Base-by-base conservation (phyloP, 2,888 invertebrate genomes). In the Cosmia trapezina region DNA sequence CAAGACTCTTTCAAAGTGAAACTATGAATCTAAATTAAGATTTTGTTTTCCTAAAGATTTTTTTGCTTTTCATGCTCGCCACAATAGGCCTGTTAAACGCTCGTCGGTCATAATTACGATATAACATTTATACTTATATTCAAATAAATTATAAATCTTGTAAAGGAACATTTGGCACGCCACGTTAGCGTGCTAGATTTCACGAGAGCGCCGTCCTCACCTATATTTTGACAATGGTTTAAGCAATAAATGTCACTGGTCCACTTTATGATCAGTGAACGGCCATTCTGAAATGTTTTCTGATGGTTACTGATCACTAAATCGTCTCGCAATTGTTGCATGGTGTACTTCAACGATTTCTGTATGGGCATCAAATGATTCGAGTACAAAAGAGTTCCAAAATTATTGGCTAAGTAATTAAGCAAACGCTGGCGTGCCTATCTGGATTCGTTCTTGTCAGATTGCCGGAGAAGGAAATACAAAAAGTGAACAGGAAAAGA, bases 141-240 rank as follows among this genome's bases (percentile, higher is more conserved):
- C 28, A 28, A 54, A 45, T 61, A 45, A 22, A 49, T 49, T 6
- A 56, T 68, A 67, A 37, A 33, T 54, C 41, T 33, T 41, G 4
- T 49, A 41, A 33, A 49, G 8, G n/a, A 67, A 74, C 60, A 64
- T 51, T 74, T 78, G 68, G 64, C 67, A 57, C 41, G 22, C n/a
- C 9, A 49, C 43, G 45, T 49, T 4, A 47, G 17, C 57, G 33
- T 12, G 43, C 49, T 80, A 56, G 17, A 53, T 71, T 17, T 45
- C 43, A 37, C n/a, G 45, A 62, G 71, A 74, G 75, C 78, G 75
- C 67, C 64, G 60, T 80, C 45, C 19, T 12, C 65, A 37, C 57
- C 43, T 67, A 45, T 56, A 53, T 51, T 64, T 45, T 56, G 64
- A 70, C 61, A 65, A 47, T 56, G 49, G 62, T 43, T 11, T 51